Conservation (phyloP, 2,113 vertebrate species). For the Mobula hypostoma region DNA sequence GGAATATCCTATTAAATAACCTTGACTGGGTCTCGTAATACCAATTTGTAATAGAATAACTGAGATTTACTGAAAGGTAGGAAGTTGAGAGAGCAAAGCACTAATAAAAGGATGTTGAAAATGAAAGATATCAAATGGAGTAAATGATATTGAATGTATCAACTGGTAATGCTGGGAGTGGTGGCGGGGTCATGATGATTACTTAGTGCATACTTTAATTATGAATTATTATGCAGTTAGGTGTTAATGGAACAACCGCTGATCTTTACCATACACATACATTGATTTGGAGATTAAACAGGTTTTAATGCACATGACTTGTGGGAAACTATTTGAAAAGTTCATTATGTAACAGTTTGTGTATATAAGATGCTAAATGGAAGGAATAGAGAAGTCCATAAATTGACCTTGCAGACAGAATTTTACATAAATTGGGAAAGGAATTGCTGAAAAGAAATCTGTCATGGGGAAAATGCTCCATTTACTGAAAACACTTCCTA, state of each 20-base stretch:
- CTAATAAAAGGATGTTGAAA: not conserved
- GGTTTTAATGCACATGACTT: not conserved
- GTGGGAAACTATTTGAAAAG: not conserved
- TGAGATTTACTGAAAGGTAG: not conserved
- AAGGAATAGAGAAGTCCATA: not conserved
- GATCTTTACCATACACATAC: not conserved
- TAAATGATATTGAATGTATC: not conserved
- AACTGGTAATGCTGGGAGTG: not conserved
- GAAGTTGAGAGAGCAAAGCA: not conserved
- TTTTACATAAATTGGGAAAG: not conserved
- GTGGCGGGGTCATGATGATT: too few relatives aligned
- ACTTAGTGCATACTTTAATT: not conserved
- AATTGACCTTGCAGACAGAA: not conserved
- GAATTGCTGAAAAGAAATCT: not conserved
- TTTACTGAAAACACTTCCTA: not conserved
- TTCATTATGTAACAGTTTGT: not conserved
- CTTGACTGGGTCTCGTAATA: not conserved
- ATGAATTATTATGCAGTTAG: not conserved
- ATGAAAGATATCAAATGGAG: not conserved
- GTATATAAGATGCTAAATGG: not conserved
- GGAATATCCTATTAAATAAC: not conserved
- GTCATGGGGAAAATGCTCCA: not conserved
- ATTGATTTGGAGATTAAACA: slow-evolving; percentile 15
- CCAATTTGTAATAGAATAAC: not conserved
- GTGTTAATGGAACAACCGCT: not conserved